Evolutionary conservation across 2,797 vertebrate genomes (phyloP).

Genomic region (Etheostoma perlongum): DNA sequence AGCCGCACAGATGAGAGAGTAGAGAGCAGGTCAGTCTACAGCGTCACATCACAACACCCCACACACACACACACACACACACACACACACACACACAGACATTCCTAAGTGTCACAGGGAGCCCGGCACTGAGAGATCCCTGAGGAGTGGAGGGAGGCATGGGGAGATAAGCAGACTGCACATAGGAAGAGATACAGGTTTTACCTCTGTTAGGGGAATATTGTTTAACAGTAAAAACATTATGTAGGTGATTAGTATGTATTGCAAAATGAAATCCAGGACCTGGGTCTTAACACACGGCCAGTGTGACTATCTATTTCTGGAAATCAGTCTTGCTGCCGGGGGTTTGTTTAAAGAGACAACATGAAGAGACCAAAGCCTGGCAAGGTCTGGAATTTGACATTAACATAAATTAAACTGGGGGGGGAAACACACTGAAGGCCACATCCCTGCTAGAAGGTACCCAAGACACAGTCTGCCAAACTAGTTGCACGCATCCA

Average conservation of each 20-base stretch:
- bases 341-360: conserved; percentile 62
- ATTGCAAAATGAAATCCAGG: conserved; percentile 65
- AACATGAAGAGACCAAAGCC: conserved; percentile 60
- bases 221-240: conserved; percentile 67
- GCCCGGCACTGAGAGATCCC: conserved; percentile 52
- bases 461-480: conserved; percentile 24
- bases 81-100: conserved; percentile 7
- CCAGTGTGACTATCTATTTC: conserved; percentile 57
- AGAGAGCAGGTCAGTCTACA: conserved; percentile 32
- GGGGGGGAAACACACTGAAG: conserved; percentile 31
- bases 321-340: conserved; percentile 61
- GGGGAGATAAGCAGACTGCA: conserved; percentile 64
- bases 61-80: conserved; percentile 16
- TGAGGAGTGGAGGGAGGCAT: conserved; percentile 35
- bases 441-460: conserved; percentile 33
- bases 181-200: conserved; percentile 50
- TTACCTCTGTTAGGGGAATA: conserved; percentile 63
- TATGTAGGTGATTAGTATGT: conserved; percentile 70
- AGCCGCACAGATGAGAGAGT: conserved; percentile 37
- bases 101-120: conserved; percentile 47
- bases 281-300: conserved; percentile 62
- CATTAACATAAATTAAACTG: conserved; percentile 72
- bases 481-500: conserved; percentile 13
- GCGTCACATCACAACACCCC: conserved; percentile 8
- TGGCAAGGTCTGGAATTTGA: conserved; percentile 54